Evolutionary conservation across 1,140 invertebrate species (phyloP).

Genomic region (Zophobas atratus): DNA sequence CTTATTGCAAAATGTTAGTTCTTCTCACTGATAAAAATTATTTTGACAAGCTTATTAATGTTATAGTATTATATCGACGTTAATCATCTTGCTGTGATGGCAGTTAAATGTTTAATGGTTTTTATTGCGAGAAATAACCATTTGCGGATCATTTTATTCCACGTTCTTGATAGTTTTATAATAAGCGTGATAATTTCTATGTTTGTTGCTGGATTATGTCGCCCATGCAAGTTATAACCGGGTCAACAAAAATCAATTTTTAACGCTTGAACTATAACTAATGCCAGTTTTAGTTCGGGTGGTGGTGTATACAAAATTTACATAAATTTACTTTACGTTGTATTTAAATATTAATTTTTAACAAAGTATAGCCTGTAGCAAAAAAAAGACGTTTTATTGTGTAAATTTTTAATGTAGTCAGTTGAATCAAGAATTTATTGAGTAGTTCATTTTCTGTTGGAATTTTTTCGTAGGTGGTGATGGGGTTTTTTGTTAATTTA

Average conservation of each 20-base stretch:
- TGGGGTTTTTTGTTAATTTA: too few relatives aligned
- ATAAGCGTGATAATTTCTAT: too few relatives aligned
- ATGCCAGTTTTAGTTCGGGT: too few relatives aligned
- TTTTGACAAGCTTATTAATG: slow-evolving; percentile 38
- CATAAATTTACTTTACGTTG: background rate
- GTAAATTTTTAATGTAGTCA: too few relatives aligned
- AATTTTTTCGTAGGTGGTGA: too few relatives aligned
- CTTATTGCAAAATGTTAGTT: slow-evolving; percentile 32
- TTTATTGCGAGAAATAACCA: background rate
- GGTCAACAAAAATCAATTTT: too few relatives aligned
- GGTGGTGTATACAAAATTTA: too few relatives aligned
- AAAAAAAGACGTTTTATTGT: background rate
- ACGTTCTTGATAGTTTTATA: background rate
- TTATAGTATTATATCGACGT: slow-evolving; percentile 11
- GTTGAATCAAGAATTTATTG: too few relatives aligned
- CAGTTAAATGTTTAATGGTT: slow-evolving; percentile 11
- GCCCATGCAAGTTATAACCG: too few relatives aligned
- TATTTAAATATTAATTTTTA: slow-evolving; percentile 33
- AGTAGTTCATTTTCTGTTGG: too few relatives aligned
- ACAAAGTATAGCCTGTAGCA: slow-evolving; percentile 8
- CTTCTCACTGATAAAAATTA: slow-evolving; percentile 3
- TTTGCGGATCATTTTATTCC: slow-evolving; percentile 12
- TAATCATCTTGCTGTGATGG: slow-evolving; percentile 21
- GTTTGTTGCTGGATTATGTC: too few relatives aligned
- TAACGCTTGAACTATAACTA: too few relatives aligned